Evolutionary conservation across 2,888 invertebrate genomes (phyloP).

Genomic region (Drosophila koepferae): DNA sequence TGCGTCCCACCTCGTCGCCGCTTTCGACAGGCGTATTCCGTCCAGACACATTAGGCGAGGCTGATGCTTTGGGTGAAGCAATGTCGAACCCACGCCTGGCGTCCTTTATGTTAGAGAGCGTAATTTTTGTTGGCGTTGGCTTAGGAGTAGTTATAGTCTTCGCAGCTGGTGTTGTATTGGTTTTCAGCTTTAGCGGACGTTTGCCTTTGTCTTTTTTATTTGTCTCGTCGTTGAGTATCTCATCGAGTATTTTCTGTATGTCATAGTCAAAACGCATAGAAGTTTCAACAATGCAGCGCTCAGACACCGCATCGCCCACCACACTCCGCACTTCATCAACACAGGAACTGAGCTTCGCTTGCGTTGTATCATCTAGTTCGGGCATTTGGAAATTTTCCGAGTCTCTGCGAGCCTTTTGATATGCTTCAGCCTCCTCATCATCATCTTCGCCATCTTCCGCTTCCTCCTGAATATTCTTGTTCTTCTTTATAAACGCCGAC

Average conservation of each 20-base stretch:
- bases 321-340: slow-evolving; percentile 93
- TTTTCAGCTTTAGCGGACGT: slow-evolving; percentile 37
- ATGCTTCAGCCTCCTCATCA: slow-evolving; percentile 86
- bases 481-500: slow-evolving; percentile 89
- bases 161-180: slow-evolving; percentile 11
- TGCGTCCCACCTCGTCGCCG: slow-evolving; percentile 64
- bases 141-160: slow-evolving; percentile 34
- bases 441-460: slow-evolving; percentile 87
- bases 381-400: slow-evolving; percentile 86
- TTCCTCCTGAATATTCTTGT: slow-evolving; percentile 90
- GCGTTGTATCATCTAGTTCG: slow-evolving; percentile 88
- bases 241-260: slow-evolving; percentile 90
- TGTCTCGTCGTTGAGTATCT: slow-evolving; percentile 87
- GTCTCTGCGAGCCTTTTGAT: slow-evolving; percentile 84
- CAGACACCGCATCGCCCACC: slow-evolving; percentile 91
- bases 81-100: slow-evolving; percentile 82
- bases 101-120: slow-evolving; percentile 70
- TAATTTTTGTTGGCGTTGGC: slow-evolving; percentile 57
- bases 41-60: slow-evolving; percentile 89
- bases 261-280: slow-evolving; percentile 91
- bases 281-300: slow-evolving; percentile 90
- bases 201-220: slow-evolving; percentile 52
- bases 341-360: slow-evolving; percentile 92
- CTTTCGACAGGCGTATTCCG: slow-evolving; percentile 86
- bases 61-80: slow-evolving; percentile 88